These are phyloP conservation scores for Calonectris borealis DNA, from an alignment of 2,113 vertebrate genomes.

Conservation along the genomic window DNA sequence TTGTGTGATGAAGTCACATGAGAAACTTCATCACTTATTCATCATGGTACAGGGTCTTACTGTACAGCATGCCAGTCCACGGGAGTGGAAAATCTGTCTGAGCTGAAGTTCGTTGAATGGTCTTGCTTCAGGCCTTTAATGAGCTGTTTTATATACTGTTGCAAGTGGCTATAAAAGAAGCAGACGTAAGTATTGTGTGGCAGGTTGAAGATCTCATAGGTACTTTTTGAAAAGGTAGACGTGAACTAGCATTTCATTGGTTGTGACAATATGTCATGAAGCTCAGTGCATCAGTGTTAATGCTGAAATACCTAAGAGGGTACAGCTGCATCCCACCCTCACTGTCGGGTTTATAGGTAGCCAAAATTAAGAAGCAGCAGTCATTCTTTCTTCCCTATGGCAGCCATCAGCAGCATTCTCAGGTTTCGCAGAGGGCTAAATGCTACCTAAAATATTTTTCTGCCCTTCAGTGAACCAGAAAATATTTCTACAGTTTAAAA, in stretches of 20 bases:
- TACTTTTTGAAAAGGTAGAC: background rate
- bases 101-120: background rate
- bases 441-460: background rate
- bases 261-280: background rate
- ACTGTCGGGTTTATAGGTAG: background rate
- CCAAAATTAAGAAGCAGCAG: background rate
- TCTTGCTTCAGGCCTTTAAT: background rate
- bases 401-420: background rate
- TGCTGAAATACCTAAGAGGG: background rate
- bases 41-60: background rate
- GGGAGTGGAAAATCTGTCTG: background rate
- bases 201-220: background rate
- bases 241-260: background rate
- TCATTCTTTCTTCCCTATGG: background rate
- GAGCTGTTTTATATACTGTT: background rate
- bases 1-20: background rate
- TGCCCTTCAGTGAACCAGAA: background rate
- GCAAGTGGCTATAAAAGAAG: background rate
- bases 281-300: background rate
- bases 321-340: background rate
- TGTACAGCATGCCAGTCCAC: background rate
- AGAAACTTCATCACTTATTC: background rate
- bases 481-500: background rate
- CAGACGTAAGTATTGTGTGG: background rate
- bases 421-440: background rate